Evolutionary conservation across 2,797 vertebrate species (phyloP), one percentile per base, ranked within the genome.

Genomic region (Bradypus variegatus): DNA sequence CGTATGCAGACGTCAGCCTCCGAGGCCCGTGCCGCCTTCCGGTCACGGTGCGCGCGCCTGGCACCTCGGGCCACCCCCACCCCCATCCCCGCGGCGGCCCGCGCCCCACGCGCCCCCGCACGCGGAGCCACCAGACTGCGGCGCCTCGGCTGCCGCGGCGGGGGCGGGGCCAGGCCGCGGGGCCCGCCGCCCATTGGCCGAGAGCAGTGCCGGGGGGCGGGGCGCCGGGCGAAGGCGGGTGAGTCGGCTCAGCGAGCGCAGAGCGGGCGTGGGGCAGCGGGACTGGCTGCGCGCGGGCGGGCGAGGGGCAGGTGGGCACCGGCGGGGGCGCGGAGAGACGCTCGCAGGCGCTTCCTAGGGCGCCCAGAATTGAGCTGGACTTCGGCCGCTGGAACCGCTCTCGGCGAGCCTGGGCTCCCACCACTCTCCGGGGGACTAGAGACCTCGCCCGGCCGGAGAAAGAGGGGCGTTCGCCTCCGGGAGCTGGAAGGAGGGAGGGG

Each of bases 61-160:
- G n/a, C 14, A 31, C 91, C 75, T 21, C 70, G 25, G 76, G 45
- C 67, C 4, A 25, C 72, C n/a, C 62, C 18, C 6, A 50, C 50
- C 50, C 50, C 50, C 50, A 50, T 50, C 50, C 50, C 50, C 50
- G 50, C 13, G 2, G 48, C 53, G 0, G 65, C 25, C 55, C 65
- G 14, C 4, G 65, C 60, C 86, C 93, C 95, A 93, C 89, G 91
- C 93, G 84, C 94, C 86, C 0, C 2, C 60, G 89, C 95, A 95
- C 94, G 92, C 92, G 92, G 89, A 95, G 93, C 89, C 38, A 41
- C n/a, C 81, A 8, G 90, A 82, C 87, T 25, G 93, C 90, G 8
- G 90, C 11, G 27, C 12, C 85, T 36, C 5, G 5, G 45, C 23
- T 65, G 77, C 77, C 12, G 29, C 86, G 92, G 89, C 10, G 27